A percentile compares a stretch with the other conserved stretches of the same genome.
phyloP scores from a whole-genome alignment of 2,888 invertebrate genomes.

The Tricholauxania praeusta region DNA sequence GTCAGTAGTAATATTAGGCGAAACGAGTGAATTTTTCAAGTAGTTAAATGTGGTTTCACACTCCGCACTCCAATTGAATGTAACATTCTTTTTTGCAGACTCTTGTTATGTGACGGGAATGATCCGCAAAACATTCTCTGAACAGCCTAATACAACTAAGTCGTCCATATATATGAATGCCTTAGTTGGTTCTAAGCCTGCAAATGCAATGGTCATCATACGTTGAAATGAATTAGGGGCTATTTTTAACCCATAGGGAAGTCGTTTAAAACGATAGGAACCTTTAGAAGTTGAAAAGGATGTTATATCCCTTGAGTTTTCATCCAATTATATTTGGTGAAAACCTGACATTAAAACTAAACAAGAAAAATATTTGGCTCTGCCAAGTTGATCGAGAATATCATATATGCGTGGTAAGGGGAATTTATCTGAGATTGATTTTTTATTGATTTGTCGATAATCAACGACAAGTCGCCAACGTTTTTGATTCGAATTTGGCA shows the following conservation, averaged over 20 bases:
- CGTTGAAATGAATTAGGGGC: neutral
- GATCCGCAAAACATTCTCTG: too few species aligned
- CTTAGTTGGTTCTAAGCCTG: too few species aligned
- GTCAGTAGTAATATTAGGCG: too few species aligned
- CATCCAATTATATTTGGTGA: neutral
- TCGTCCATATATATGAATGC: too few species aligned
- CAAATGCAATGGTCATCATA: neutral
- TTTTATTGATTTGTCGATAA: neutral
- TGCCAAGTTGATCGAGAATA: neutral
- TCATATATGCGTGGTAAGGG: neutral
- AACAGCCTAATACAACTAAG: too few species aligned
- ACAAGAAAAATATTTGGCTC: neutral
- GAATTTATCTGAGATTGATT: neutral
- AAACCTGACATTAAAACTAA: neutral
- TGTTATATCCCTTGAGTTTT: neutral
- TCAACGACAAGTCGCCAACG: too few species aligned
- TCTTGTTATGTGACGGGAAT: too few species aligned
- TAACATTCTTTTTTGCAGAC: too few species aligned
- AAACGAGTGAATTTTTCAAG: too few species aligned
- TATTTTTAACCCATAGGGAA: neutral
- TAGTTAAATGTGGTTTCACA: too few species aligned
- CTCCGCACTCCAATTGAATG: too few species aligned
- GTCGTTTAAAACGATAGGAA: neutral
- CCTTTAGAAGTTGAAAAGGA: neutral
- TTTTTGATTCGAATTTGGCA: too few species aligned